A percentile compares a stretch with the other conserved stretches of the same genome.
These are phyloP conservation scores for Seriola quinqueradiata DNA, from an alignment of 2,113 vertebrate species.

Conservation along the genomic window DNA sequence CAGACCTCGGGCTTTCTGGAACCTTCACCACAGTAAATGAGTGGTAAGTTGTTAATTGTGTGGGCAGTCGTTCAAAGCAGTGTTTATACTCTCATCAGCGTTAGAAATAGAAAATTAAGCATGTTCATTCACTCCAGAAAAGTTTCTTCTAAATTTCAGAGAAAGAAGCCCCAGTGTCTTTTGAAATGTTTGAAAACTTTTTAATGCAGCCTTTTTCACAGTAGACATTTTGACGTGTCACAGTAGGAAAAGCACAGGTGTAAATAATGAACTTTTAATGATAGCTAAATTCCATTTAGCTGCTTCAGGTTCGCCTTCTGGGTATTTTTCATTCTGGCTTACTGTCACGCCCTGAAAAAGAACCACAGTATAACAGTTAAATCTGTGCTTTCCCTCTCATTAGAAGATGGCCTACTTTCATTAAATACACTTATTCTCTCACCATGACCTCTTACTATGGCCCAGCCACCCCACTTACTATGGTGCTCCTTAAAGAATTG, in stretches of 20 bases:
- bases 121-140: constrained; percentile 47
- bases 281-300: neutral
- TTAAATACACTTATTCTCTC: neutral
- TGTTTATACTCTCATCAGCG: constrained; percentile 65
- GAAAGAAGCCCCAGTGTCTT: constrained; percentile 8
- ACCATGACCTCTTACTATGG: neutral
- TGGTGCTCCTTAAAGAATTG: neutral
- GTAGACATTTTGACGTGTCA: neutral
- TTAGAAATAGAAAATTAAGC: constrained; percentile 52
- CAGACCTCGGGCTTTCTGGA: constrained; percentile 82
- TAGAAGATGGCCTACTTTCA: neutral
- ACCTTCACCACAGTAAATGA: constrained; percentile 66
- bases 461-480: neutral
- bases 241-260: neutral
- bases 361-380: neutral
- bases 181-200: constrained; percentile 36
- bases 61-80: constrained; percentile 77
- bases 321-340: neutral
- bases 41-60: constrained; percentile 76
- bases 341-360: neutral
- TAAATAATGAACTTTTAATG: neutral
- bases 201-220: neutral
- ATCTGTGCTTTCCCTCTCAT: neutral
- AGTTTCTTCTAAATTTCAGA: constrained; percentile 48
- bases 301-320: neutral